Evolutionary conservation across 2,888 invertebrate genomes (phyloP).

Genomic region (Macropis europaea): DNA sequence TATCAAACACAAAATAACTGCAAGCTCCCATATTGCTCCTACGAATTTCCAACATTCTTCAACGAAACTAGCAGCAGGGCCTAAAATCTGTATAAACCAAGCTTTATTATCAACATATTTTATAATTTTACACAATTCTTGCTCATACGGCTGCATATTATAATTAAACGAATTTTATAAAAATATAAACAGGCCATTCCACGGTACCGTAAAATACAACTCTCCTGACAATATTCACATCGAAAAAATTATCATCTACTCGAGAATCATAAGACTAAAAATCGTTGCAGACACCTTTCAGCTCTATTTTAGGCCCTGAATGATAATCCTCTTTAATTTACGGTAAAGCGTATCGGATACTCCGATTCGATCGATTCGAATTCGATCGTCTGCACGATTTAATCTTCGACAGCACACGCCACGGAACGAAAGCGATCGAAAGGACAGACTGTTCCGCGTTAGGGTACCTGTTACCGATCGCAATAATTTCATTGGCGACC

Average conservation of each 20-base stretch:
- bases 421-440: neutral
- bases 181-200: neutral
- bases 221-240: neutral
- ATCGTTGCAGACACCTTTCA: no score
- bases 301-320: conserved; percentile 8
- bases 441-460: neutral
- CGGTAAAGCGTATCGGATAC: neutral
- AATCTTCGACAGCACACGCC: neutral
- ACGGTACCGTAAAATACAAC: neutral
- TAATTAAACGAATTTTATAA: neutral
- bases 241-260: neutral
- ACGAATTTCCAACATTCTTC: neutral
- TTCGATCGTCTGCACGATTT: neutral
- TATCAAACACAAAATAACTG: neutral
- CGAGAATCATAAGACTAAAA: no score
- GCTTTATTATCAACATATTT: conserved; percentile 1
- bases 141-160: neutral
- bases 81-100: conserved; percentile 5
- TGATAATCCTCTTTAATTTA: neutral
- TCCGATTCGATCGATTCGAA: neutral
- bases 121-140: neutral
- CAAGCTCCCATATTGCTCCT: neutral
- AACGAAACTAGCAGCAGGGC: neutral
- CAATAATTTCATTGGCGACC: neutral
- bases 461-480: neutral